These are phyloP conservation scores for Zele albiditarsus DNA, from an alignment of 2,888 invertebrate genomes.

Conservation along the genomic window DNA sequence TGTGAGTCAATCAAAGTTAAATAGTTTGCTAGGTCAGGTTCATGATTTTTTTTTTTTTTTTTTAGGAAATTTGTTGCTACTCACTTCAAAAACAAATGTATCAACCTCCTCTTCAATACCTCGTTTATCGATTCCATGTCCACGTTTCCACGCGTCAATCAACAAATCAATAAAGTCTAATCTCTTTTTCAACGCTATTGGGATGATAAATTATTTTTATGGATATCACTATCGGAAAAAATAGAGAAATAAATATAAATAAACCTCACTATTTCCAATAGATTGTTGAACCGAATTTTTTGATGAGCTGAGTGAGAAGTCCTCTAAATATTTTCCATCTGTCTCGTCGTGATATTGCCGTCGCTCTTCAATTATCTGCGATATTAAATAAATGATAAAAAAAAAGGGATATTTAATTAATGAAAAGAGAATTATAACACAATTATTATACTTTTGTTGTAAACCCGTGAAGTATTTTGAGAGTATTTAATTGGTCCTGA, in stretches of 20 bases:
- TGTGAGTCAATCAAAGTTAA: background rate
- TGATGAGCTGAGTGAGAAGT: no score
- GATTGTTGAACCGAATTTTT: no score
- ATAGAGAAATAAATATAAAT: no score
- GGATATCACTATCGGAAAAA: no score
- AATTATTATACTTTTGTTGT: slow-evolving; percentile 71
- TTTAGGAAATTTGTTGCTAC: background rate
- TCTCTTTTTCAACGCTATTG: slow-evolving; percentile 51
- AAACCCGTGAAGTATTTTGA: slow-evolving; percentile 75
- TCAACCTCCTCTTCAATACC: slow-evolving; percentile 68
- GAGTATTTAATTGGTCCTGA: slow-evolving; percentile 72
- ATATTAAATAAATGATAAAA: background rate
- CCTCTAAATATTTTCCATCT: slow-evolving; percentile 47
- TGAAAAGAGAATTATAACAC: background rate
- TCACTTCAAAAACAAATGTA: slow-evolving; percentile 64
- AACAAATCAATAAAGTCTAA: slow-evolving; percentile 65
- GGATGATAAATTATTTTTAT: background rate
- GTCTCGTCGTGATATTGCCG: slow-evolving; percentile 58
- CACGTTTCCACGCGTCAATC: slow-evolving; percentile 56
- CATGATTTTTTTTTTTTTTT: no score
- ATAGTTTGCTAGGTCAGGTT: no score
- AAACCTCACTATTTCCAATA: no score
- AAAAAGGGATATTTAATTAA: background rate
- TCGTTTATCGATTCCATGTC: slow-evolving; percentile 55
- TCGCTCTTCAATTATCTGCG: slow-evolving; percentile 62